phyloP scores from a whole-genome alignment of 2,888 invertebrate species.

The Linhomoeus sp. region DNA sequence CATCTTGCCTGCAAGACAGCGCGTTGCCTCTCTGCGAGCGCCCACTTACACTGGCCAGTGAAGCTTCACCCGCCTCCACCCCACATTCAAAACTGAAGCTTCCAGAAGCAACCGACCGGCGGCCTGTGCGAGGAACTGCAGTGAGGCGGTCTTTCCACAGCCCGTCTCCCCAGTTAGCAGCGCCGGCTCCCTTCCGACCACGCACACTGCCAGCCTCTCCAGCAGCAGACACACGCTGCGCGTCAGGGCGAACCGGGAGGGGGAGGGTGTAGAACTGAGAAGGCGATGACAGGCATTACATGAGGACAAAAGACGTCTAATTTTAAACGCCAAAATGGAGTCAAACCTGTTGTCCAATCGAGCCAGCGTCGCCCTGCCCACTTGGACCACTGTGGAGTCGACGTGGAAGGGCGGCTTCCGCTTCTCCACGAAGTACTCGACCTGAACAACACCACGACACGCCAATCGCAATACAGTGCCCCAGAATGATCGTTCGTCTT shows the following conservation, averaged over 20 bases:
- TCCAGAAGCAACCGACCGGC: constrained; percentile 28
- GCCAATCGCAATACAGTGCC: no score
- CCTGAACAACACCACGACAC: constrained; percentile 1
- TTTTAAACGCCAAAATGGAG: no score
- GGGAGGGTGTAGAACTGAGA: neutral
- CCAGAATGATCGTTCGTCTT: no score
- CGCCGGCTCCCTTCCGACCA: constrained; percentile 64
- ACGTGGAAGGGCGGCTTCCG: constrained; percentile 7
- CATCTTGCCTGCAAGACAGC: constrained; percentile 42
- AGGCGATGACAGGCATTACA: no score
- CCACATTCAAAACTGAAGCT: neutral
- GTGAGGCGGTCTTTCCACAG: constrained; percentile 84
- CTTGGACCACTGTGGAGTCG: neutral
- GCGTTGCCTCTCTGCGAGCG: neutral
- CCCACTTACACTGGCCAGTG: neutral
- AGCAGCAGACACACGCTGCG: constrained; percentile 39
- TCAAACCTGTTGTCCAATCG: neutral
- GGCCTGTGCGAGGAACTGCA: constrained; percentile 69
- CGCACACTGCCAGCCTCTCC: constrained; percentile 62
- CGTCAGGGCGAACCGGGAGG: constrained; percentile 51
- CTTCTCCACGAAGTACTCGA: constrained; percentile 4
- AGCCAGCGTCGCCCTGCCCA: neutral
- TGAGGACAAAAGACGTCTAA: no score
- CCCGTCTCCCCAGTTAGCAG: constrained; percentile 93
- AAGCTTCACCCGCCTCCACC: neutral